Evolutionary conservation across 2,113 vertebrate species (phyloP).

Genomic region (Delphinapterus leucas): DNA sequence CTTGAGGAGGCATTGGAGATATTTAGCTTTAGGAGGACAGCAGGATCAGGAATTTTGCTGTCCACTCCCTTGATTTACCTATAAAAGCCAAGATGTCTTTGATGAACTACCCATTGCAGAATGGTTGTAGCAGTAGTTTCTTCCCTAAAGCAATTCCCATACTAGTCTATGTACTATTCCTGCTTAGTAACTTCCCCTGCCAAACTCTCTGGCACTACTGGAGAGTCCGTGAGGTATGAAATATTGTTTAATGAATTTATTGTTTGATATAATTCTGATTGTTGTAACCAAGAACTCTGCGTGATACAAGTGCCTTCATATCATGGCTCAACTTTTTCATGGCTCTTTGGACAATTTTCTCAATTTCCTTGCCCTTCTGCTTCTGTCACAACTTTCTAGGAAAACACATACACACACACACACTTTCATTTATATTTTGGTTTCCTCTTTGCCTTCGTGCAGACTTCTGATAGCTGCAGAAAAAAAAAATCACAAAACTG

Average conservation of each 20-base stretch:
- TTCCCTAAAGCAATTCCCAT: neutral
- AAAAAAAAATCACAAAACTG: neutral
- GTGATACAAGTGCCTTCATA: neutral
- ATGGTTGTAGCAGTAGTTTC: neutral
- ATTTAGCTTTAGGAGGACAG: neutral
- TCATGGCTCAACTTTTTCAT: neutral
- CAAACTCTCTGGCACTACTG: neutral
- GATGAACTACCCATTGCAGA: neutral
- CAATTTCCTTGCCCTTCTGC: neutral
- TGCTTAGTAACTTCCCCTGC: neutral
- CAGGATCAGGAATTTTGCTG: neutral
- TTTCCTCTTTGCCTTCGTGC: neutral
- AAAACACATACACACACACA: neutral
- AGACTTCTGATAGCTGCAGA: neutral
- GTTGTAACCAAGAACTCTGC: neutral
- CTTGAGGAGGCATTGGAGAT: neutral
- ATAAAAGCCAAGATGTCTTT: neutral
- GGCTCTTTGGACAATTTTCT: neutral
- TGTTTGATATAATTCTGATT: neutral
- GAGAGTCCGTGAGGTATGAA: neutral
- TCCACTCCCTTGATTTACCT: neutral
- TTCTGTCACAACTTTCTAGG: neutral
- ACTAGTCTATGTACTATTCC: neutral
- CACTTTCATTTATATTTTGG: neutral
- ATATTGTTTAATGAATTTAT: neutral